phyloP scores from a whole-genome alignment of 2,113 vertebrate genomes.

The Sterrhoptilus dennistouni region DNA sequence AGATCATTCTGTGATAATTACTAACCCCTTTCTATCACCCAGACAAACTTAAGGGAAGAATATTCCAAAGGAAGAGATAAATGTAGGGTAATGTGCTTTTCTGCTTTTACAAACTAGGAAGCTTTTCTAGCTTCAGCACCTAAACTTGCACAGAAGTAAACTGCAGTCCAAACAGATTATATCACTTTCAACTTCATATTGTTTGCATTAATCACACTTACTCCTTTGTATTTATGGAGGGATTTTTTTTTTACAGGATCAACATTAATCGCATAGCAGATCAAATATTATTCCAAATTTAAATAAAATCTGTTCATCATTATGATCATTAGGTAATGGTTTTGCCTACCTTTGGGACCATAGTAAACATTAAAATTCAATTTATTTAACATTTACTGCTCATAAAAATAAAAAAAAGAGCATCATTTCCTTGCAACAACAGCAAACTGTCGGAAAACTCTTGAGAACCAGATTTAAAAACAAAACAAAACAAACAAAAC shows the following conservation, averaged over 20 bases:
- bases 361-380: conserved; percentile 88
- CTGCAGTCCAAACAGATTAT: not conserved
- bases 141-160: conserved; percentile 26
- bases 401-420: conserved; percentile 73
- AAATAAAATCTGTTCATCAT: conserved; percentile 76
- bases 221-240: not conserved
- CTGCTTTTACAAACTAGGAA: conserved; percentile 22
- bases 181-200: not conserved
- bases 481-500: not conserved
- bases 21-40: not conserved
- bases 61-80: conserved; percentile 50
- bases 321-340: conserved; percentile 84
- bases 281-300: conserved; percentile 73
- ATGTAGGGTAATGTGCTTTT: conserved; percentile 6
- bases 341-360: conserved; percentile 81
- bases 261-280: not conserved
- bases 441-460: conserved; percentile 75
- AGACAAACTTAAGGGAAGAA: conserved; percentile 43
- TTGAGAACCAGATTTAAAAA: conserved; percentile 61
- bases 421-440: conserved; percentile 75
- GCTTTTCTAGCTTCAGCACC: not conserved
- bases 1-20: conserved; percentile 33
- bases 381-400: conserved; percentile 86
- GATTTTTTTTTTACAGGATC: not conserved
- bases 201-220: conserved; percentile 14